Base-by-base conservation (phyloP, 2,113 vertebrate genomes). In the Ciconia stormi region DNA sequence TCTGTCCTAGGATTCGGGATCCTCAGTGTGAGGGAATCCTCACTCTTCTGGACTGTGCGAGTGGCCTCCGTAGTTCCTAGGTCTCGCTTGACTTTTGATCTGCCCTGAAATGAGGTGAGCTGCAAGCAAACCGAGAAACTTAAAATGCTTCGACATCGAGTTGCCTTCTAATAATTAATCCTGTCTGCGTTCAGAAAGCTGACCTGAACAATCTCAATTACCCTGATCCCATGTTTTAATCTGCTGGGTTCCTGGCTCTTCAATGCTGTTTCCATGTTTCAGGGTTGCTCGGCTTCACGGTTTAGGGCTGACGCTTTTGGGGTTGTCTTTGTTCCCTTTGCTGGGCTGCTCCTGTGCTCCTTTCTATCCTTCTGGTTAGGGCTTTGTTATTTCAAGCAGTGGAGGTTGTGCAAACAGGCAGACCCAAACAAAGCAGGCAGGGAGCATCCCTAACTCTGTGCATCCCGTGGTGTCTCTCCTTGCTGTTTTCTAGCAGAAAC, bases 181-280 rank as follows among this genome's bases (percentile, higher is more conserved):
- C 70, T 49, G 44, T 34, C 82, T 92, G 78, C 3, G 1, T 13
- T 46, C 83, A 44, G 76, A 49, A 66, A 49, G 50, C 38, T 29
- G 72, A 59, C 50, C 3, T 6, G 50, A 77, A 55, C 44, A 11
- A 82, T 52, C 83, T 53, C 56, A 4, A 11, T 86, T 76, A 55
- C 49, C 58, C 46, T 65, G 17, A 71, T 89, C 58, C 66, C 79
- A 2, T 46, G 63, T 79, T 55, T 40, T 5, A 34, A 19, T 56
- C 62, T 66, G 36, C 63, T 38, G 47, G 4, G 0, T 36, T 58
- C 32, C 77, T 67, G 47, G 73, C 82, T 74, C 52, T 9, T 15
- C 2, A 46, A 7, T 5, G 10, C 47, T 14, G 9, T 7, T 44
- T 6, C 34, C 16, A 1, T 18, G 0, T 56, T 62, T 21, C 25